Percentiles rank a stretch among this genome's conserved stretches.
These are phyloP conservation scores for Fabriciana adippe DNA, from an alignment of 2,888 invertebrate species.

Conservation along the genomic window DNA sequence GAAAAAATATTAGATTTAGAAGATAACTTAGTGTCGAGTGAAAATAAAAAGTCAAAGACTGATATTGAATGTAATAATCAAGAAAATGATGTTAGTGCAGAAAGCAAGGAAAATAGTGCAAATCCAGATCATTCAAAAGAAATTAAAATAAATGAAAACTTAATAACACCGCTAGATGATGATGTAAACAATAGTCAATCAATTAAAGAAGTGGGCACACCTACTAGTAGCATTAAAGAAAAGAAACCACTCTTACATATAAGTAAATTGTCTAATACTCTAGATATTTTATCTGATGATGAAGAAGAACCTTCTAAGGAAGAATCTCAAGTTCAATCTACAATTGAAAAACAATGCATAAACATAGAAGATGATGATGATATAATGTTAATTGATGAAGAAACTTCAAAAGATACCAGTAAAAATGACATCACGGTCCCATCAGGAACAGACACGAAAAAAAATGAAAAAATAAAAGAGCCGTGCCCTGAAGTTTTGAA, in stretches of 20 bases:
- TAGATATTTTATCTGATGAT: conserved; percentile 71
- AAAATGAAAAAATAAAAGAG: conserved; percentile 35
- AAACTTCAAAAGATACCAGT: conserved; percentile 39
- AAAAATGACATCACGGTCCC: conserved; percentile 23
- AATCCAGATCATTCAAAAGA: neutral
- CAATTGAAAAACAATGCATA: conserved; percentile 56
- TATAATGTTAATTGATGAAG: conserved; percentile 73
- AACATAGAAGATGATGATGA: conserved; percentile 72
- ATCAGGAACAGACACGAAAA: conserved; percentile 36
- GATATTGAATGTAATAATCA: neutral
- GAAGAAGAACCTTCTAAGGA: conserved; percentile 56
- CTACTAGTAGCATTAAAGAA: conserved; percentile 25
- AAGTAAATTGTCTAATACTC: conserved; percentile 64
- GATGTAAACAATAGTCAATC: neutral
- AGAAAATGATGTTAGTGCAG: neutral
- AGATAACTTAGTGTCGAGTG: conserved; percentile 6
- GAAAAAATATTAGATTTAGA: conserved; percentile 3
- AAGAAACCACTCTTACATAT: conserved; percentile 45
- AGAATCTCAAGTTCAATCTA: conserved; percentile 24
- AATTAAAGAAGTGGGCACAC: neutral
- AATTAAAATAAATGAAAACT: neutral
- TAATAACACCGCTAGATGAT: conserved; percentile 23
- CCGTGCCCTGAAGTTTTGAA: conserved; percentile 4
- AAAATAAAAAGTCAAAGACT: conserved; percentile 3
- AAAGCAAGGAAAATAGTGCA: neutral